Percentiles rank a stretch among this genome's conserved stretches.
Conservation (phyloP, 30 jellyfish, hydroid and myxozoan genomes). For the Chrysaora quinquecirrha region DNA sequence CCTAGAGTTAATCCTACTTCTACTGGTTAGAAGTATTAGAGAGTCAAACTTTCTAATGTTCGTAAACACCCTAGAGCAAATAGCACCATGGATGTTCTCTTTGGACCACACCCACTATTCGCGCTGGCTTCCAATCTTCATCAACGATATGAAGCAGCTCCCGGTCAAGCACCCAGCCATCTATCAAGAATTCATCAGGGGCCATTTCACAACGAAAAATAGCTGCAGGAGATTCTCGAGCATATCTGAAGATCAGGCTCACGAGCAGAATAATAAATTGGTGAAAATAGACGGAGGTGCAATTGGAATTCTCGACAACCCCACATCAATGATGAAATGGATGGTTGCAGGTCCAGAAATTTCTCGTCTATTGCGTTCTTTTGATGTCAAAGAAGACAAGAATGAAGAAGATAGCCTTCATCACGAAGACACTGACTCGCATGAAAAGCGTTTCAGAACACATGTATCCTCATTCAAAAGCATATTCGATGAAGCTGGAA, state of each 20-base stretch:
- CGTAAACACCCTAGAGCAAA: background rate
- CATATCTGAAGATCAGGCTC: conserved; percentile 29
- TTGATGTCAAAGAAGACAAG: background rate
- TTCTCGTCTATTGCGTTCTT: background rate
- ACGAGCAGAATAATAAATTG: conserved; percentile 24
- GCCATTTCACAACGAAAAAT: conserved; percentile 3
- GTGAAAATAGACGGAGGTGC: conserved; percentile 44
- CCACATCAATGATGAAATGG: conserved; percentile 15
- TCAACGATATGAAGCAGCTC: background rate
- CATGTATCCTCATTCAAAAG: background rate
- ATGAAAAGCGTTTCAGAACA: background rate
- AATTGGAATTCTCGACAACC: conserved; percentile 23
- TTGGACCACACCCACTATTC: conserved; percentile 29
- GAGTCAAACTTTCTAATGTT: conserved; percentile 8
- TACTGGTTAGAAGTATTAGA: conserved; percentile 3
- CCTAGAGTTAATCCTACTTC: background rate
- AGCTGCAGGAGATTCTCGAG: background rate
- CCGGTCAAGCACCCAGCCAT: background rate
- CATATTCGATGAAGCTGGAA: background rate
- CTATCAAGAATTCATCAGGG: background rate
- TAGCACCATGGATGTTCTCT: conserved; percentile 33
- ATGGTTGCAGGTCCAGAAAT: conserved; percentile 27
- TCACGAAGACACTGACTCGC: conserved; percentile 21
- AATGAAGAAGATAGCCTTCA: background rate
- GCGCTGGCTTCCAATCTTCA: conserved; percentile 11